A percentile compares a stretch with the other conserved stretches of the same genome.
Evolutionary conservation across 2,113 vertebrate species (phyloP).

Genomic region (Triplophysa rosa): DNA sequence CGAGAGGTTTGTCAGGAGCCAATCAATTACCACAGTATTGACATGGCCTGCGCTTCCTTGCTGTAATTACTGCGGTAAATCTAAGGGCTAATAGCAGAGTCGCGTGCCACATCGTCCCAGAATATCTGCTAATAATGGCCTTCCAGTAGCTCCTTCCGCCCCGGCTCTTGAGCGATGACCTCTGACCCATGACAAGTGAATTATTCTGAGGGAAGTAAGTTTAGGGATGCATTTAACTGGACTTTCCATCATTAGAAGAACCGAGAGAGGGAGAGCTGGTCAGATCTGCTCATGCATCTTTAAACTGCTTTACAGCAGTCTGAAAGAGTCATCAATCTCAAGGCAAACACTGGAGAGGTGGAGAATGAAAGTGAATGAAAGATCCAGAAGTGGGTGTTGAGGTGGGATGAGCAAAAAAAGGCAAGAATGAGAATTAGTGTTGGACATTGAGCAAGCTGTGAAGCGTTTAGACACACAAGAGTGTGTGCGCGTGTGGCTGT

Average conservation of each 20-base stretch:
- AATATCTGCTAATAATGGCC: slow-evolving; percentile 24
- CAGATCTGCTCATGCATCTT: slow-evolving; percentile 78
- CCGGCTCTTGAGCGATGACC: slow-evolving; percentile 9
- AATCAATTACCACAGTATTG: slow-evolving; percentile 21
- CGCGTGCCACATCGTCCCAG: not conserved
- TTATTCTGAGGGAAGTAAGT: slow-evolving; percentile 27
- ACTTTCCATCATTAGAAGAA: slow-evolving; percentile 25
- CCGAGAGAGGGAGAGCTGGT: slow-evolving; percentile 52
- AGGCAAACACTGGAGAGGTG: slow-evolving; percentile 60
- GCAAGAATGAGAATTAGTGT: slow-evolving; percentile 54
- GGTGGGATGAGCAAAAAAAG: slow-evolving; percentile 64
- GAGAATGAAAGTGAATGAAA: slow-evolving; percentile 60
- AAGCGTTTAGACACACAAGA: slow-evolving; percentile 41
- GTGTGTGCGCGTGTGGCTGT: slow-evolving; percentile 30
- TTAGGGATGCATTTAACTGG: slow-evolving; percentile 35
- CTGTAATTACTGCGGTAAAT: slow-evolving; percentile 20
- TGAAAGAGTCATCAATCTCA: slow-evolving; percentile 76
- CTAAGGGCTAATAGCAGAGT: slow-evolving; percentile 9
- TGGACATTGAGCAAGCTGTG: slow-evolving; percentile 55
- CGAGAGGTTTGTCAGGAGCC: not conserved
- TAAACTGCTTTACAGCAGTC: slow-evolving; percentile 70
- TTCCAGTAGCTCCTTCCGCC: not conserved
- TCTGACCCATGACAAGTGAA: slow-evolving; percentile 21
- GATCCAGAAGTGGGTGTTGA: slow-evolving; percentile 57
- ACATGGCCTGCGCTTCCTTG: slow-evolving; percentile 1